Conservation (phyloP, 2,888 invertebrate species). For the Dicyrtomina minuta region DNA sequence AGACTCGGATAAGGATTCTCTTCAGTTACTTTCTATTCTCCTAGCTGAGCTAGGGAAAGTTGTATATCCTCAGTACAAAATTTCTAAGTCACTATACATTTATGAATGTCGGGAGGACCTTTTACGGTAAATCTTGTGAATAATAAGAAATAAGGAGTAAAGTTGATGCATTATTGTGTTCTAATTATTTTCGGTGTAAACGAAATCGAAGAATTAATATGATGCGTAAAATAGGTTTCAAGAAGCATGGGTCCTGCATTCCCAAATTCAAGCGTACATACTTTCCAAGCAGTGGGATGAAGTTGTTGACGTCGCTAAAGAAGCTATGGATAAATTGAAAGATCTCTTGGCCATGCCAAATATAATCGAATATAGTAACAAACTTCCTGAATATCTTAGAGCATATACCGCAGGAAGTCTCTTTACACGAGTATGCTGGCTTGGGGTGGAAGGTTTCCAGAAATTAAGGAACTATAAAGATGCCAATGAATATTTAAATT, state of each 20-base stretch:
- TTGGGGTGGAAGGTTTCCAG: constrained; percentile 60
- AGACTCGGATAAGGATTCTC: constrained; percentile 50
- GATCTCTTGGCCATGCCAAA: constrained; percentile 19
- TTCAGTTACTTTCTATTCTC: constrained; percentile 56
- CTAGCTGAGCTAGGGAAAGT: constrained; percentile 58
- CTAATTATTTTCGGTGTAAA: background rate
- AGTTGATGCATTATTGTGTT: too few species aligned
- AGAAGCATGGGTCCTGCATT: constrained; percentile 42
- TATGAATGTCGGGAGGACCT: constrained; percentile 57
- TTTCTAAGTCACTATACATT: constrained; percentile 56
- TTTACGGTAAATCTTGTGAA: constrained; percentile 57
- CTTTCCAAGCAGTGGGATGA: constrained; percentile 46
- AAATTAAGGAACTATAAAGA: constrained; percentile 58
- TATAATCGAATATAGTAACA: constrained; percentile 48
- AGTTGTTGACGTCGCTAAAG: constrained; percentile 35
- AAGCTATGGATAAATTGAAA: constrained; percentile 30
- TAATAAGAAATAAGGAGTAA: too few species aligned
- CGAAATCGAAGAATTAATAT: background rate
- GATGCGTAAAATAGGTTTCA: constrained; percentile 45
- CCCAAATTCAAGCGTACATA: constrained; percentile 33
- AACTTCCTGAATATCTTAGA: constrained; percentile 62
- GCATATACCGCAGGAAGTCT: constrained; percentile 63
- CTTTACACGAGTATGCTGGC: constrained; percentile 57
- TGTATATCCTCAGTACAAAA: constrained; percentile 57
- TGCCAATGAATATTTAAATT: constrained; percentile 61